These are phyloP conservation scores for Pristiophorus japonicus DNA, from an alignment of 2,113 vertebrate genomes.

Conservation along the genomic window DNA sequence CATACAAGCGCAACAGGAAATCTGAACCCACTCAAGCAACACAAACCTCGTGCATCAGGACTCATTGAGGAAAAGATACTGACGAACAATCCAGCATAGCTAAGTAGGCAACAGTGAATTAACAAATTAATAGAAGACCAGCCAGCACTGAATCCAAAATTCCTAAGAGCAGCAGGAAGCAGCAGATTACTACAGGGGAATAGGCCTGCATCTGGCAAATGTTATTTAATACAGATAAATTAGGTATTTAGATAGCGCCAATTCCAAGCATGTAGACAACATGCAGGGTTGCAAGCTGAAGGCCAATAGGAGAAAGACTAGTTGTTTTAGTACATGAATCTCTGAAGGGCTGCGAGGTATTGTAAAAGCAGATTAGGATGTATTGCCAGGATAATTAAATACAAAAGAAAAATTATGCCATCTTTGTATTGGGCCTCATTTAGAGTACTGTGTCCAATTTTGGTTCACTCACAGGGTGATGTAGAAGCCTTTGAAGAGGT, in stretches of 20 bases:
- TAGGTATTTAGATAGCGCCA: neutral
- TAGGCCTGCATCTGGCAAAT: neutral
- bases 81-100: neutral
- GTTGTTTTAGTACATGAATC: neutral
- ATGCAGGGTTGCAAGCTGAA: neutral
- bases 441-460: neutral
- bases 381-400: neutral
- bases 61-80: neutral
- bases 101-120: neutral
- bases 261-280: neutral
- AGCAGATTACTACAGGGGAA: neutral
- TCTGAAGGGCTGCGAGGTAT: neutral
- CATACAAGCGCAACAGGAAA: neutral
- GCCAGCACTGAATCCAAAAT: neutral
- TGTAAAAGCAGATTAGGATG: neutral
- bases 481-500: neutral
- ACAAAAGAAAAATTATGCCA: neutral
- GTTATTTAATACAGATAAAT: neutral
- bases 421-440: neutral
- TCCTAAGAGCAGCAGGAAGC: neutral
- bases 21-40: neutral
- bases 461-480: neutral
- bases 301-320: neutral
- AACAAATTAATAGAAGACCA: neutral
- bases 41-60: neutral